phyloP scores from a whole-genome alignment of 1,140 invertebrate genomes.

The Penaeus japonicus region DNA sequence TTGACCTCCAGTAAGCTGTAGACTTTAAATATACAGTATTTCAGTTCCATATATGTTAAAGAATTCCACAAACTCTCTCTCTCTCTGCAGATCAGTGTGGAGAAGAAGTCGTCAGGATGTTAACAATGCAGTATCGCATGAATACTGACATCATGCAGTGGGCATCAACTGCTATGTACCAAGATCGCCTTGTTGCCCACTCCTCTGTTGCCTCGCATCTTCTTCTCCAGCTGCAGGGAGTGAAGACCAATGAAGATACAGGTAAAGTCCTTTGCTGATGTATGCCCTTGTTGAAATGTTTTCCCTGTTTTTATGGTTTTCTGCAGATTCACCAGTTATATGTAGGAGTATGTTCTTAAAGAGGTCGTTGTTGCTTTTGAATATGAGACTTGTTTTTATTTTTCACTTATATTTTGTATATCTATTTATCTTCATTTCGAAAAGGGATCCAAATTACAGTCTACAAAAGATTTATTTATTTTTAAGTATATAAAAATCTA shows the following conservation, averaged over 20 bases:
- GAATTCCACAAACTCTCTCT: neutral
- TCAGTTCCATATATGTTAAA: neutral
- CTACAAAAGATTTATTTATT: neutral
- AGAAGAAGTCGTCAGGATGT: conserved; percentile 65
- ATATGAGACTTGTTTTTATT: neutral
- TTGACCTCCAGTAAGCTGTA: too few relatives aligned
- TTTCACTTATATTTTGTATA: too few relatives aligned
- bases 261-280: conserved; percentile 2
- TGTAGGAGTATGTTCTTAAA: neutral
- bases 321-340: neutral
- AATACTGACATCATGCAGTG: conserved; percentile 71
- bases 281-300: neutral
- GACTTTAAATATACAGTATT: too few relatives aligned
- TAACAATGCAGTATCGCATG: conserved; percentile 73
- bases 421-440: neutral
- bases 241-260: conserved; percentile 65
- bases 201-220: conserved; percentile 65
- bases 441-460: neutral
- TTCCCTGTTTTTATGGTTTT: neutral
- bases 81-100: conserved; percentile 63
- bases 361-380: neutral
- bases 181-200: conserved; percentile 63
- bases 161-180: conserved; percentile 68
- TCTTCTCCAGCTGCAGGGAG: conserved; percentile 66
- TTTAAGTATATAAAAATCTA: too few relatives aligned